Evolutionary conservation across 2,888 invertebrate species (phyloP), one percentile per base, ranked within the genome.

Genomic region (Drosophila kanekoi): DNA sequence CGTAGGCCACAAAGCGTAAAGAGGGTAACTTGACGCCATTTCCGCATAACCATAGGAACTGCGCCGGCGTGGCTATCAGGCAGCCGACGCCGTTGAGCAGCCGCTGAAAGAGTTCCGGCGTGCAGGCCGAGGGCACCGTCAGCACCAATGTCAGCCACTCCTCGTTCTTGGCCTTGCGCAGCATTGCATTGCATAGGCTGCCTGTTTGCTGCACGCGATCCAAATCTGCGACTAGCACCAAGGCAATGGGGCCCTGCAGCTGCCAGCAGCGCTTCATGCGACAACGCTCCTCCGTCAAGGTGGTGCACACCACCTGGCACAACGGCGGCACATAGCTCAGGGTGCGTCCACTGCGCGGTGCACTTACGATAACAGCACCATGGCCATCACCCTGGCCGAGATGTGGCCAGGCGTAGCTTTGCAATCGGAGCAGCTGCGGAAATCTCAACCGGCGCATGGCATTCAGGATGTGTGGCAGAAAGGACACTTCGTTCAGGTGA

Each of bases 361-460:
- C 75, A 45, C 70, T 63, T 4, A 88, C 70, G 6, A 86, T 62
- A 16, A 83, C 44, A 1, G 69, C 81, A 0, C 89, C 81, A 28
- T 78, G 49, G 0, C 35, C 63, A 1, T 41, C 4, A 0, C 67
- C 71, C 3, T 16, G 10, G 5, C 13, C 9, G 5, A 83, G 33
- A 18, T 86, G 63, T 0, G 81, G 68, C 83, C 83, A 88, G 0
- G 83, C 63, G 47, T 80, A 77, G 62, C 87, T 86, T 51, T 83
- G 87, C n/a, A 83, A n/a, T 2, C 83, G 81, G 33, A 67, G 44
- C 52, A 88, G 8, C 0, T 49, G 38, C 6, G 53, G 62, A 3
- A 83, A 9, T 0, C 64, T 40, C 49, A 83, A 8, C 0, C 23
- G 41, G 0, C 52, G 41, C 88, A 83, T 83, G 1, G 33, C 32